Base-by-base conservation (phyloP, 2,113 vertebrate species). In the Motacilla tschutschensis region DNA sequence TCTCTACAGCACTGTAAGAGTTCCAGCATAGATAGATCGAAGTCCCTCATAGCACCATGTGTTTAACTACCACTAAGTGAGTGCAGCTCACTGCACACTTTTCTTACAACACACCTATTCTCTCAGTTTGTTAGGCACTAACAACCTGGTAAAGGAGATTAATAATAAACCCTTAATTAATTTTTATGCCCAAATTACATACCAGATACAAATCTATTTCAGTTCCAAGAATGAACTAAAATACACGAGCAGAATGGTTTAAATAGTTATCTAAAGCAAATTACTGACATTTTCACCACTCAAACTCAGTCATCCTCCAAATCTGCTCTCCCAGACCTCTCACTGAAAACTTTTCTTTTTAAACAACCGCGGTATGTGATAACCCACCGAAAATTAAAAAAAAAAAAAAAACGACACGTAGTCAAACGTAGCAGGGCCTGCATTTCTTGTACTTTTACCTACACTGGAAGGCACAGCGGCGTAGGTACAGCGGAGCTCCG, bases 11-110 rank as follows among this genome's bases (percentile, higher is more conserved):
- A 6, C 4, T 66, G 14, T 36, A 65, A 81, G 50, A 66, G 17
- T 38, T 54, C 19, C 35, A 76, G 31, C 24, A 60, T 0, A 55
- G 14, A 59, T 0, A 11, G 29, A 33, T 2, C 2, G 0, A 11
- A 57, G n/a, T 53, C 18, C 24, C 51, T 38, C 48, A 59, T 0
- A 54, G 21, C 12, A 26, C 43, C 10, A 3, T 3, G 6, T 40
- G 29, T 31, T 83, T 60, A 76, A 66, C 17, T 36, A 65, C 12
- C 10, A 53, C 33, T 76, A 31, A 55, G 70, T 9, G 10, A 74
- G 2, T 33, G 35, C 21, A 66, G 58, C 9, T 58, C 33, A 70
- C 38, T 21, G 16, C 3, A 15, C 24, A 14, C 21, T 73, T 65
- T n/a, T 57, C 51, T 53, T 35, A 50, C 11, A 64, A 63, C 10